Base-by-base conservation (phyloP, 2,888 invertebrate species). In the Eurois occulta region DNA sequence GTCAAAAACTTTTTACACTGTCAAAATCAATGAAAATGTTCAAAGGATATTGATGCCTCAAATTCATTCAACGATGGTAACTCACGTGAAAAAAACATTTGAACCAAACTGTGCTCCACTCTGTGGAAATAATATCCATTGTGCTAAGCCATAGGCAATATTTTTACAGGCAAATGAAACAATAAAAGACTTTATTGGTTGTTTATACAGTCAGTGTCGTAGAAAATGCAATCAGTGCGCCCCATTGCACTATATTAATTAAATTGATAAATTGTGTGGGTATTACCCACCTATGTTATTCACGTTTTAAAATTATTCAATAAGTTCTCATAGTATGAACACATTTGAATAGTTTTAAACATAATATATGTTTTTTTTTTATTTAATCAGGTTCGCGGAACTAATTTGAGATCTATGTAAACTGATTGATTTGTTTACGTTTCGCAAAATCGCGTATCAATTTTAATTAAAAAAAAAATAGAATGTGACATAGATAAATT, bases 101-200 rank as follows among this genome's bases (percentile, higher is more conserved):
- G 80, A 85, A 85, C 81, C 74, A 81, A 85, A 86, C 87, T 77
- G 85, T 72, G 84, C 67, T 86, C 74, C 83, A 78, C 16, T 73
- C 81, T 73, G 88, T 83, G 86, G 87, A 91, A 91, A 91, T 90
- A 91, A 92, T 91, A 92, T 87, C 90, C 90, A 90, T 91, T 90
- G 90, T 90, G 84, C 89, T 91, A 91, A 91, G 86, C 91, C 87
- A 83, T 87, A 80, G 91, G 88, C 90, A 91, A 92, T 91, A 92
- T 91, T 93, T 92, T 91, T 87, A 90, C 91, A 90, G 87, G 80
- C 83, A 85, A 88, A 84, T 91, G 89, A 88, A 88, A 90, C 89
- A 90, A 90, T 91, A 90, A 89, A 90, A 86, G 78, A 71, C 83
- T 91, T 90, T 90, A 89, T 90, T 89, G 88, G 84, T 87, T 89